Evolutionary conservation across 1,140 invertebrate species (phyloP), one percentile per base, ranked within the genome.

Genomic region (Palaemon carinicauda): DNA sequence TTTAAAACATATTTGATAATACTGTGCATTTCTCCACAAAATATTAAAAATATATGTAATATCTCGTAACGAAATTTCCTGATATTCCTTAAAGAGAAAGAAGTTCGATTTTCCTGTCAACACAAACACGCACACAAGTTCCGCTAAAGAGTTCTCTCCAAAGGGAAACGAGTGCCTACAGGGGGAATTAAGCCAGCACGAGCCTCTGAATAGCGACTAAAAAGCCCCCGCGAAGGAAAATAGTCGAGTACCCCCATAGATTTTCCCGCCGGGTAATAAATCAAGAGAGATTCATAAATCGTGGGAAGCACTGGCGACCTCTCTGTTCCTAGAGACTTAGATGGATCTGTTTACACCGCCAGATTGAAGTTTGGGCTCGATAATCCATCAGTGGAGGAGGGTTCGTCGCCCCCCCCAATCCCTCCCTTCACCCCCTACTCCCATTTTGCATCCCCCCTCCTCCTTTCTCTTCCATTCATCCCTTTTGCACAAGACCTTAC

Each of bases 261-360:
- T 89, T 89, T 89, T 87, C 75, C 82, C 75, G 77, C 65, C 41
- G 73, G 88, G 80, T 84, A 75, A 89, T 89, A 89, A 89, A 89
- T 89, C 88, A 89, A 85, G 85, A 75, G 75, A 87, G 84, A 89
- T 89, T 89, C 88, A 89, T 89, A 89, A 89, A 89, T 89, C 88
- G 77, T 79, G 51, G 82, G 78, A 65, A 82, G 83, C 86, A 85
- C 75, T 84, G 85, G 88, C 88, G 88, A 89, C 88, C 88, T 89
- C 87, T 87, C 85, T 87, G 88, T 87, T 87, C 80, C 77, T 69
- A 71, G 50, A 69, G 88, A 89, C 88, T 80, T 81, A 87, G 87
- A 89, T 87, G 79, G 86, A 89, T 89, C 88, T 89, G 88, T 89
- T 89, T 89, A 89, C 88, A 89, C 88, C 88, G 86, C 85, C 79